These are phyloP conservation scores for Caenorhabditis sp. DNA, from an alignment of 2,888 invertebrate genomes.

Conservation along the genomic window DNA sequence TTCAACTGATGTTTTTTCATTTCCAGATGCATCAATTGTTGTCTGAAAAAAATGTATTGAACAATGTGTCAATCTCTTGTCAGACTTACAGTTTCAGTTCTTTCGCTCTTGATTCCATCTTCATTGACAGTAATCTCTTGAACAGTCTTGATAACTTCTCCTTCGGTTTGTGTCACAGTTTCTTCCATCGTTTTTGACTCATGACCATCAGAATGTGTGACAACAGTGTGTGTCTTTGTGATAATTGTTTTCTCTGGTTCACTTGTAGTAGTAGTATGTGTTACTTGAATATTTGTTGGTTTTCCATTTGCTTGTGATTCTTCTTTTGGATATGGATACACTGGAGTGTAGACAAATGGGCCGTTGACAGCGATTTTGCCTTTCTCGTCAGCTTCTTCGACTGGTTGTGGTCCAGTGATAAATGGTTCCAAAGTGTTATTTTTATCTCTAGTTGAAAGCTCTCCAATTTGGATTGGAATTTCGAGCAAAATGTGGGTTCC, in stretches of 20 bases:
- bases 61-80: too few species aligned
- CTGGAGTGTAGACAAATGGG: slow-evolving; percentile 56
- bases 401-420: slow-evolving; percentile 51
- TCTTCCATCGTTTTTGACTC: slow-evolving; percentile 52
- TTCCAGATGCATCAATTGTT: slow-evolving; percentile 37
- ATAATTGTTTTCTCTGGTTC: slow-evolving; percentile 25
- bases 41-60: slow-evolving; percentile 23
- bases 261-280: background rate
- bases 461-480: slow-evolving; percentile 52
- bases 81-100: slow-evolving; percentile 34
- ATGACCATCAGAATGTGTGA: slow-evolving; percentile 46
- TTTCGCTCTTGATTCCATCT: slow-evolving; percentile 42
- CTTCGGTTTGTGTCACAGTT: slow-evolving; percentile 46
- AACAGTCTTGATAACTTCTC: slow-evolving; percentile 41
- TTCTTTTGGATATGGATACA: slow-evolving; percentile 46
- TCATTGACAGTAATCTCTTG: slow-evolving; percentile 45
- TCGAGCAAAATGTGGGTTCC: slow-evolving; percentile 48
- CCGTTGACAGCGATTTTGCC: slow-evolving; percentile 54
- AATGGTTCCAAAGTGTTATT: slow-evolving; percentile 35
- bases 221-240: slow-evolving; percentile 49
- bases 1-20: slow-evolving; percentile 35
- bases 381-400: slow-evolving; percentile 55
- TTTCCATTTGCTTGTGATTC: slow-evolving; percentile 22
- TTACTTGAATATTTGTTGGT: slow-evolving; percentile 1
- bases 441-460: slow-evolving; percentile 46